Percentiles rank a stretch among this genome's conserved stretches.
Conservation (phyloP, 2,888 invertebrate genomes). For the Aproaerema taeniolella region DNA sequence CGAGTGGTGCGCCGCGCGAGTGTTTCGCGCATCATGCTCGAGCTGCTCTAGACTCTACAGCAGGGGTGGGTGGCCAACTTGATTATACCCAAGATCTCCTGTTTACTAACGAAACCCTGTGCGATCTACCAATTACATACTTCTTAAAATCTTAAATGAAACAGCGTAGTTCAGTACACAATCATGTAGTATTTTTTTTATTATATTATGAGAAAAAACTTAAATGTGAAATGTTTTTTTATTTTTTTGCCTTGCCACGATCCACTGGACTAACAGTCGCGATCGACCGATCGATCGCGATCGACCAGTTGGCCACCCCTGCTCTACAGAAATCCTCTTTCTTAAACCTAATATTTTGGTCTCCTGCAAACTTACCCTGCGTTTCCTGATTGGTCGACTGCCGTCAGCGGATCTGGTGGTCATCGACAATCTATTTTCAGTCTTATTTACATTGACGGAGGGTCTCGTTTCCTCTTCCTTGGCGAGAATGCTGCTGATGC, state of each 20-base stretch:
- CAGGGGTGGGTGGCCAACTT: no score
- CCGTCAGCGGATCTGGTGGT: constrained; percentile 65
- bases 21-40: no score
- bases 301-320: no score
- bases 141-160: no score
- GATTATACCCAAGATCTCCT: no score
- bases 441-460: constrained; percentile 24
- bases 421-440: constrained; percentile 53
- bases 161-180: no score
- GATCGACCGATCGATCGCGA: background rate
- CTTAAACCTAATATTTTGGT: background rate
- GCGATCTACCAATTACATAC: no score
- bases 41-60: no score
- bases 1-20: no score
- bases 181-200: background rate
- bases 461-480: constrained; percentile 38
- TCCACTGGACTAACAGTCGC: background rate
- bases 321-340: background rate
- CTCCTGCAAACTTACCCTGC: constrained; percentile 37
- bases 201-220: background rate
- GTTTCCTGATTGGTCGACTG: constrained; percentile 57
- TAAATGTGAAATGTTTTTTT: background rate
- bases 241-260: no score
- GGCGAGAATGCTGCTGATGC: constrained; percentile 37
- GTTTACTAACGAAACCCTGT: no score